phyloP scores from a whole-genome alignment of 2,113 vertebrate genomes.

The Phyllopteryx taeniolatus region DNA sequence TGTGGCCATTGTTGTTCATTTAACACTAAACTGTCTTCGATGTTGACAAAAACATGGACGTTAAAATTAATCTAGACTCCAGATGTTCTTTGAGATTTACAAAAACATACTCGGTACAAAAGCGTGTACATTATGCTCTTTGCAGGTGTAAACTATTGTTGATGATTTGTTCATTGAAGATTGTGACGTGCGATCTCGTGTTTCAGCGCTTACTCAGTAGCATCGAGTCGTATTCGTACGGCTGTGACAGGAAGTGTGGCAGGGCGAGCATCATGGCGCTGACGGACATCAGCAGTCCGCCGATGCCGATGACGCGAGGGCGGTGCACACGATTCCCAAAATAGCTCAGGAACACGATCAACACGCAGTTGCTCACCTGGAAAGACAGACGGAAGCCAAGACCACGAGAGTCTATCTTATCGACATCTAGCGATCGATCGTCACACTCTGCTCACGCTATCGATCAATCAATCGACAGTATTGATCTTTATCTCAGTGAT shows the following conservation, averaged over 20 bases:
- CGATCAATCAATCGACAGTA: too few relatives aligned
- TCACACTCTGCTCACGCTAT: too few relatives aligned
- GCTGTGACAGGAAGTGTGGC: constrained; percentile 87
- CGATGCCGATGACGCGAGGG: constrained; percentile 82
- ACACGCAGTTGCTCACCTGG: constrained; percentile 86
- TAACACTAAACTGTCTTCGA: background rate
- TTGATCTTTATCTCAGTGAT: too few relatives aligned
- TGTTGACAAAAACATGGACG: background rate
- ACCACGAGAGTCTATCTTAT: too few relatives aligned
- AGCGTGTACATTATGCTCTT: too few relatives aligned
- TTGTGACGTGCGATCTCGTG: background rate
- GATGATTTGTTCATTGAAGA: too few relatives aligned
- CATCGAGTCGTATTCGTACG: constrained; percentile 77
- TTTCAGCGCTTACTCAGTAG: constrained; percentile 61
- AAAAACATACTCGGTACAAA: too few relatives aligned
- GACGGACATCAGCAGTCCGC: constrained; percentile 84
- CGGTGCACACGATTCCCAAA: constrained; percentile 89
- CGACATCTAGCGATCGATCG: too few relatives aligned
- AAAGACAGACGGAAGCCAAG: constrained; percentile 29
- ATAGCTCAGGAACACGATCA: constrained; percentile 96
- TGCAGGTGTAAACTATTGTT: too few relatives aligned
- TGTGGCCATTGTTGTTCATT: background rate
- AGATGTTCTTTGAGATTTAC: background rate
- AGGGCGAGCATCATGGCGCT: constrained; percentile 88
- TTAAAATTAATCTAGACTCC: background rate